These are phyloP conservation scores for Xestobium rufovillosum DNA, from an alignment of 2,888 invertebrate genomes.

Conservation along the genomic window DNA sequence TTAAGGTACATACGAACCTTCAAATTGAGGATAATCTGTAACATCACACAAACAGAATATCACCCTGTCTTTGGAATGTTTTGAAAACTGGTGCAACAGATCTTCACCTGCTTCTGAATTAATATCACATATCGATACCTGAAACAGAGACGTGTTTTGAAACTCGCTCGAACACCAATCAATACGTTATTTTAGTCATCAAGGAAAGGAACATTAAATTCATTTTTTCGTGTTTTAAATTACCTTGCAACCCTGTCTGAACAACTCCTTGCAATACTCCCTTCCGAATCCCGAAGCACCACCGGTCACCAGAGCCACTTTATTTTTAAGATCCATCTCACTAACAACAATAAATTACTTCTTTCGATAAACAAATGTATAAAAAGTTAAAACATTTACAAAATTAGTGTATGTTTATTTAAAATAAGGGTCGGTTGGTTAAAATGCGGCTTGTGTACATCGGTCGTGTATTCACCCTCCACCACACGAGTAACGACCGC, in stretches of 20 bases:
- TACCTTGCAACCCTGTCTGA: constrained; percentile 69
- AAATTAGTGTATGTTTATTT: background rate
- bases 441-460: too few relatives aligned
- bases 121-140: constrained; percentile 71
- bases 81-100: constrained; percentile 56
- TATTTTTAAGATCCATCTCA: constrained; percentile 71
- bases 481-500: constrained; percentile 19
- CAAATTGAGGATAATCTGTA: constrained; percentile 70
- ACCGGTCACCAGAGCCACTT: constrained; percentile 66
- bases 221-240: too few relatives aligned
- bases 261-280: constrained; percentile 63
- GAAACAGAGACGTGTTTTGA: constrained; percentile 25
- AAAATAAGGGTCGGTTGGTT: background rate
- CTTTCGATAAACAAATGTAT: background rate
- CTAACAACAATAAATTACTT: too few relatives aligned
- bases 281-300: constrained; percentile 67
- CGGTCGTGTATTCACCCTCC: constrained; percentile 10
- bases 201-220: constrained; percentile 4
- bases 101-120: constrained; percentile 64
- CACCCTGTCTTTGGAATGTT: constrained; percentile 61
- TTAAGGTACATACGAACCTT: constrained; percentile 47
- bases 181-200: background rate
- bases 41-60: constrained; percentile 70
- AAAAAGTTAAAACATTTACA: constrained; percentile 10
- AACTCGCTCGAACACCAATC: too few relatives aligned